Evolutionary conservation across 2,797 vertebrate genomes (phyloP), one percentile per base, ranked within the genome.

Genomic region (Otolemur crassicaudatus): DNA sequence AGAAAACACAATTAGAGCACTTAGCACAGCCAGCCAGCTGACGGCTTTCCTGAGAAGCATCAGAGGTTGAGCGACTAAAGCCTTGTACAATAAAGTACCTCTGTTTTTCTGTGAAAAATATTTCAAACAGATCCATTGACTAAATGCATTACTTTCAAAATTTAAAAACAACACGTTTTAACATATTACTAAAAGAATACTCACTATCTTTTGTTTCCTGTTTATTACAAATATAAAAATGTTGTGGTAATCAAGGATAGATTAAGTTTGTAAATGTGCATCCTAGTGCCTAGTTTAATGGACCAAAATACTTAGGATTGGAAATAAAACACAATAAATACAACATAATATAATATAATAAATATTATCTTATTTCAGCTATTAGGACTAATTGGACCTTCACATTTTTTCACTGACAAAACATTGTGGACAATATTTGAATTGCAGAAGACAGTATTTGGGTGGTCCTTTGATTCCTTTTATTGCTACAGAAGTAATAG

Each of bases 221-320:
- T 83, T 63, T n/a, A 79, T 53, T 77, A 77, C 23, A 87, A 94
- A 79, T 46, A 79, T 8, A 93, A 91, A 94, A 93, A 31, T 34
- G 27, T 1, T 27, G 40, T 19, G 10, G 9, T 27, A 63, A 13
- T 25, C 8, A 90, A 84, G 20, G 63, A 87, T 12, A 87, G 56
- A 90, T 58, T 9, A 72, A 69, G 27, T 79, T 58, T 73, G 27
- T 58, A 77, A 67, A 14, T 75, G 4, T 81, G 40, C 11, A 60
- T 87, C 49, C 12, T 87, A 77, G 87, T 34, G n/a, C 12, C 23
- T 25, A 73, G 58, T 67, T 23, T 86, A 81, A 77, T 16, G 49
- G 46, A 60, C 7, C 4, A n/a, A 76, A 61, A 83, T 63, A 85
- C 14, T 43, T 65, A 63, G 34, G 17, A 75, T 46, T 92, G 37